Evolutionary conservation across 2,113 vertebrate genomes (phyloP), one percentile per base, ranked within the genome.

Genomic region (Podocnemis expansa): DNA sequence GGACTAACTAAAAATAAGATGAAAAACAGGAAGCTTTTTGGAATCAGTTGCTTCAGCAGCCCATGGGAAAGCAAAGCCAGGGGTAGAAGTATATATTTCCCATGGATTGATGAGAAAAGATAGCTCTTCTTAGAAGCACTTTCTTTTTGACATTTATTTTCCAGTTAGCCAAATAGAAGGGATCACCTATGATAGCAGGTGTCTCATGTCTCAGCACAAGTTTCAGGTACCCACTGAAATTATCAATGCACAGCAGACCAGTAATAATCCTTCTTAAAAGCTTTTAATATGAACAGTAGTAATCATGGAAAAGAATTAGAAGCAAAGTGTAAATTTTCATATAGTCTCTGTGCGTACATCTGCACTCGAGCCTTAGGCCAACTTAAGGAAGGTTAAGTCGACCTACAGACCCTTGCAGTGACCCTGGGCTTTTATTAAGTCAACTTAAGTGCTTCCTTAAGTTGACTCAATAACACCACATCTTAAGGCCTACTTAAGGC

Each of bases 251-350:
- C 25, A 27, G 38, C 73, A 92, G 89, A 47, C n/a, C 2, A 82
- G 84, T 93, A 94, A 73, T 38, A 91, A 92, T 41, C 93, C 91
- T 25, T 29, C 85, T 54, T 34, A 2, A 31, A 85, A 25, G 0
- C 0, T 41, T 54, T 52, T 84, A 49, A 13, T 58, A 21, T 49
- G 58, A 93, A 79, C 3, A 41, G 84, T 94, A 58, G 45, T 93
- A 89, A 90, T 52, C 83, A 85, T 78, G 56, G 63, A 87, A 87
- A 90, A 91, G 82, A 93, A 63, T 41, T 27, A 83, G 76, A 89
- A 73, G 19, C 6, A 87, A 87, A 22, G 47, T 34, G 19, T 0
- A 63, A 38, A 70, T 38, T 70, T 70, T 38, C 63, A 70, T 70
- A n/a, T 19, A 38, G 63, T 70, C n/a, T 67, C 34, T 49, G 67